Percentiles rank a stretch among this genome's conserved stretches.
These are phyloP conservation scores for Pampus argenteus DNA, from an alignment of 2,797 vertebrate species.

Conservation along the genomic window DNA sequence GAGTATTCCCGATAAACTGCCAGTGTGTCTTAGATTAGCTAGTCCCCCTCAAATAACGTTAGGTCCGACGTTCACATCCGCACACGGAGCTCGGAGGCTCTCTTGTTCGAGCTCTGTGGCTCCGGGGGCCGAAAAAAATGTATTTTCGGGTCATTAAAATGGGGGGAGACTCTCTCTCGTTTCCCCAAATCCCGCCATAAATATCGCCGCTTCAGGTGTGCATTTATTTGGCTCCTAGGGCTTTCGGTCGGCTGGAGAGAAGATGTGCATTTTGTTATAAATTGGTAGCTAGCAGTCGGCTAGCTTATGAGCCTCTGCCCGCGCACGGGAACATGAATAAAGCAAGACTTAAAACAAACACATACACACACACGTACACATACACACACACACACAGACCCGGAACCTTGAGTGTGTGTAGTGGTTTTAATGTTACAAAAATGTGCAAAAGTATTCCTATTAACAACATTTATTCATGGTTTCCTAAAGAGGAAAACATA, in stretches of 20 bases:
- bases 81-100: conserved; percentile 50
- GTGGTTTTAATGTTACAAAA: neutral
- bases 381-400: neutral
- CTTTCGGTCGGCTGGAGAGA: conserved; percentile 10
- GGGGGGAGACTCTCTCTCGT: conserved; percentile 8
- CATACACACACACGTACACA: neutral
- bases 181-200: conserved; percentile 10
- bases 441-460: neutral
- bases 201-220: neutral
- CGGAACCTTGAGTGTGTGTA: neutral
- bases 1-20: neutral
- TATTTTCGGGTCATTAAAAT: conserved; percentile 31
- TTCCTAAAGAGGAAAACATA: neutral
- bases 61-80: conserved; percentile 61
- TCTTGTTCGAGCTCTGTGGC: conserved; percentile 59
- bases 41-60: conserved; percentile 25
- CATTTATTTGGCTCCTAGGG: conserved; percentile 1
- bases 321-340: conserved; percentile 86
- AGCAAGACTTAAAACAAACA: conserved; percentile 65
- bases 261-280: conserved; percentile 39
- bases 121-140: conserved; percentile 36
- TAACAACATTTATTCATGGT: neutral
- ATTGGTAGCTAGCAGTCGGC: conserved; percentile 66
- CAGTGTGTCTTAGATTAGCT: conserved; percentile 18
- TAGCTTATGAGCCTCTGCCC: conserved; percentile 68